Evolutionary conservation across 2,113 vertebrate species (phyloP).

Genomic region (Chinchilla lanigera): DNA sequence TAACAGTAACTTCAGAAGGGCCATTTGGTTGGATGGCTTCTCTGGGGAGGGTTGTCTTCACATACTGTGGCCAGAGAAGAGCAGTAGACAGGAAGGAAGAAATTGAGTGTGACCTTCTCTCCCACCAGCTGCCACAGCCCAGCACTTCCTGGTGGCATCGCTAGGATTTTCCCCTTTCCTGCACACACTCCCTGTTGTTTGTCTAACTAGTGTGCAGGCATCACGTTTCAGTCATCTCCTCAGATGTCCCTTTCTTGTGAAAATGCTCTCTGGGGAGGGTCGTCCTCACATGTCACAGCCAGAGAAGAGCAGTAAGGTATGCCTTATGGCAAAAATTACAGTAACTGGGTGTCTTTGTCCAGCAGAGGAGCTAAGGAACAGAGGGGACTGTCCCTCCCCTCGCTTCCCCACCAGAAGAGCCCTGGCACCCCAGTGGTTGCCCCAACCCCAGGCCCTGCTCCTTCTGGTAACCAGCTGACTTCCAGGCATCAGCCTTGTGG

Average conservation of each 20-base stretch:
- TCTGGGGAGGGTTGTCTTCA: neutral
- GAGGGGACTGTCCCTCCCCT: neutral
- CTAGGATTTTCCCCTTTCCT: neutral
- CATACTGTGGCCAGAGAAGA: neutral
- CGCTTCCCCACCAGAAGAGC: neutral
- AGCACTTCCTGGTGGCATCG: neutral
- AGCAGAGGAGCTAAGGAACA: neutral
- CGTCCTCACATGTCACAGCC: neutral
- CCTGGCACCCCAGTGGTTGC: neutral
- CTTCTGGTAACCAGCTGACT: neutral
- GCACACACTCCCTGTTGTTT: neutral
- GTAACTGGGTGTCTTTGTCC: neutral
- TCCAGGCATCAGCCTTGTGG: neutral
- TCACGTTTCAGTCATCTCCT: neutral
- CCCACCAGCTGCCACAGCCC: neutral
- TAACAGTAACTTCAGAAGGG: neutral
- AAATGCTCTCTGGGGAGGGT: too few relatives aligned
- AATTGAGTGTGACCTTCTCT: neutral
- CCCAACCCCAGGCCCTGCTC: neutral
- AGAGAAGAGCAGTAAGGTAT: neutral
- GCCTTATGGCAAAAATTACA: neutral
- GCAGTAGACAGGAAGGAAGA: neutral
- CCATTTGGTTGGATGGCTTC: neutral
- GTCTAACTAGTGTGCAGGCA: neutral
- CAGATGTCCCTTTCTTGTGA: neutral